Base-by-base conservation (phyloP, 2,797 vertebrate species). In the Onychomys torridus region DNA sequence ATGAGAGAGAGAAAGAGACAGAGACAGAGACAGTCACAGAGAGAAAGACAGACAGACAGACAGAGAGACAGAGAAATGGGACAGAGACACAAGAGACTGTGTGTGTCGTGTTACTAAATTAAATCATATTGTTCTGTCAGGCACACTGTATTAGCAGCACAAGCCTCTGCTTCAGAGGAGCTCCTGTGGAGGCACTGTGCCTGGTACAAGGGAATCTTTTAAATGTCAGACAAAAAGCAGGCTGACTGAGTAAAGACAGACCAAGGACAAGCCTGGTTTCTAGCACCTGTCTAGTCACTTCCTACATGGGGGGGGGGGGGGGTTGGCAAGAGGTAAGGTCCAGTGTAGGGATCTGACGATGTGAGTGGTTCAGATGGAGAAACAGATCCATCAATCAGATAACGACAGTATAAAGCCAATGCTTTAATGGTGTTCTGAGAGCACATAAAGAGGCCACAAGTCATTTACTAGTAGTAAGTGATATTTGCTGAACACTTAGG, bases 341-440 rank as follows among this genome's bases (percentile, higher is more conserved):
- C 32, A 79, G 29, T 84, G n/a, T 43, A 13, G 40, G 16, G 1
- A 67, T 61, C 21, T 57, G 63, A 92, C 5, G 43, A 46, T 77
- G n/a, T n/a, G 57, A 5, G 9, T 5, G 77, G 49, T 63, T 85
- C 55, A 63, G 25, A 49, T 49, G 61, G 73, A 86, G 75, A 88
- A 59, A 90, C 25, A 69, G 79, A 67, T 57, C 16, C 37, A 65
- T 61, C n/a, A 46, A 9, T 52, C 49, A 90, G 59, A 59, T 11
- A 92, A 61, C 34, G 57, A 52, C 23, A 67, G 52, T 88, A 87
- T 63, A 76, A 96, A 95, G 63, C 21, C 79, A 95, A n/a, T 43
- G 49, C 23, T 65, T 65, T 69, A 19, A 67, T 71, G 76, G 9
- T 79, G 52, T 84, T 81, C 91, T 95, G 52, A 96, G 84, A 92